Conservation (phyloP, 2,797 vertebrate genomes). For the Pachyuromys duprasi region DNA sequence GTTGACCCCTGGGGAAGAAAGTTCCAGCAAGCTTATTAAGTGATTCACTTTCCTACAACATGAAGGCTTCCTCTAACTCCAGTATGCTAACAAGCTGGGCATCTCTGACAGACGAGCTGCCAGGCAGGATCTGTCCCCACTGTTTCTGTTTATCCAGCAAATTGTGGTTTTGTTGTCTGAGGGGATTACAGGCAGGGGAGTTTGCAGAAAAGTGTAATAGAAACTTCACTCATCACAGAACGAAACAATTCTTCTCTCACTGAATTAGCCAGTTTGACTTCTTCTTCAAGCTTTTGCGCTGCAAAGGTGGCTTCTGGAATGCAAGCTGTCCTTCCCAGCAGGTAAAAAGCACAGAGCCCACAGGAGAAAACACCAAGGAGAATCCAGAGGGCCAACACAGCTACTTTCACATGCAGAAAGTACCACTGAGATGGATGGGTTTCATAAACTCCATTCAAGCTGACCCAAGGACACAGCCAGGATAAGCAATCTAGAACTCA, state of each 20-base stretch:
- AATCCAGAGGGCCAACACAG: not conserved
- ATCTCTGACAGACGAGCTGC: slow-evolving; percentile 83
- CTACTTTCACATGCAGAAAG: not conserved
- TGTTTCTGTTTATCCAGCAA: slow-evolving; percentile 86
- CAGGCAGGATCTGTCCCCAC: slow-evolving; percentile 80
- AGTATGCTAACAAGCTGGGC: slow-evolving; percentile 83
- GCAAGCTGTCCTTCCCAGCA: slow-evolving; percentile 38
- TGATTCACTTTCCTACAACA: slow-evolving; percentile 75
- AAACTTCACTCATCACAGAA: slow-evolving; percentile 65
- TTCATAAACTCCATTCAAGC: not conserved
- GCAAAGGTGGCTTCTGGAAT: not conserved
- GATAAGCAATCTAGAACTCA: slow-evolving; percentile 3
- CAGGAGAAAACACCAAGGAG: not conserved
- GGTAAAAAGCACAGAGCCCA: not conserved
- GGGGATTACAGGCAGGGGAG: slow-evolving; percentile 80
- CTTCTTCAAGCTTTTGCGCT: slow-evolving; percentile 24
- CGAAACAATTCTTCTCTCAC: slow-evolving; percentile 56
- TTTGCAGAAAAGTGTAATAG: slow-evolving; percentile 81
- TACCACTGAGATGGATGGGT: not conserved
- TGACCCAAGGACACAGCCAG: accelerated
- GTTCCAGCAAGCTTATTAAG: slow-evolving; percentile 78
- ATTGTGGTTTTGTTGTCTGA: slow-evolving; percentile 84
- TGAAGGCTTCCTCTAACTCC: slow-evolving; percentile 68
- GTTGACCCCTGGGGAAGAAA: slow-evolving; percentile 60
- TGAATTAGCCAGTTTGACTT: slow-evolving; percentile 81